Percentiles rank a stretch among this genome's conserved stretches.
Conservation (phyloP, 2,797 vertebrate genomes). For the Bovichtus variegatus region DNA sequence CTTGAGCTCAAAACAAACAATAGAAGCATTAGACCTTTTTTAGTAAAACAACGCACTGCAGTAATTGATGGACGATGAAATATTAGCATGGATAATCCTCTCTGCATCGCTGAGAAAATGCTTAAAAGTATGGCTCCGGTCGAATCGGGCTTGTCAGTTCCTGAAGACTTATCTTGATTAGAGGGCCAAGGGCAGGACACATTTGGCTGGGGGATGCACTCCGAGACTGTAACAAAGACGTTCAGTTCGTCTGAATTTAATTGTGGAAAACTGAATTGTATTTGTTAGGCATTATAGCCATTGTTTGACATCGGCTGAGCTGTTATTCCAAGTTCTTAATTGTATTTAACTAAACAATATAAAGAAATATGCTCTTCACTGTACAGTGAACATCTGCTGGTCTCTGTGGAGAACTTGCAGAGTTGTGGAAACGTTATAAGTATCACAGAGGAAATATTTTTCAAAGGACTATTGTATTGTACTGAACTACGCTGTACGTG, state of each 20-base stretch:
- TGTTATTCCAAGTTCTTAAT: neutral
- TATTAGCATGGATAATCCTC: conserved; percentile 40
- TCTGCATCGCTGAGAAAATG: conserved; percentile 22
- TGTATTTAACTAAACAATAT: neutral
- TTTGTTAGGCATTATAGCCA: conserved; percentile 11
- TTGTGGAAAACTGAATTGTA: conserved; percentile 5
- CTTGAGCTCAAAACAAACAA: conserved; percentile 2
- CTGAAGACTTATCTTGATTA: conserved; percentile 38
- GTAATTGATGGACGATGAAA: conserved; percentile 15
- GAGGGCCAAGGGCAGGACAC: conserved; percentile 23
- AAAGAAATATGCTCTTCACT: neutral
- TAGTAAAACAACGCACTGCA: conserved; percentile 3
- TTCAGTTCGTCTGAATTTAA: conserved; percentile 10
- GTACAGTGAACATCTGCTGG: neutral
- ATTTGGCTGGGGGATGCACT: neutral
- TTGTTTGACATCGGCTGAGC: neutral
- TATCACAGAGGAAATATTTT: neutral
- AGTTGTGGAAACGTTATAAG: too few species aligned
- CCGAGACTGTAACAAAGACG: conserved; percentile 2
- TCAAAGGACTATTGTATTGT: neutral
- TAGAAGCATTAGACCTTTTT: neutral
- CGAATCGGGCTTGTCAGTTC: conserved; percentile 43
- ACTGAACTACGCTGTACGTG: neutral
- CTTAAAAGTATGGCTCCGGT: conserved; percentile 29
- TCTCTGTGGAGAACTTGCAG: neutral